Percentiles rank a stretch among this genome's conserved stretches.
These are phyloP conservation scores for Chaetodon trifasciatus DNA, from an alignment of 2,797 vertebrate genomes.

Conservation along the genomic window DNA sequence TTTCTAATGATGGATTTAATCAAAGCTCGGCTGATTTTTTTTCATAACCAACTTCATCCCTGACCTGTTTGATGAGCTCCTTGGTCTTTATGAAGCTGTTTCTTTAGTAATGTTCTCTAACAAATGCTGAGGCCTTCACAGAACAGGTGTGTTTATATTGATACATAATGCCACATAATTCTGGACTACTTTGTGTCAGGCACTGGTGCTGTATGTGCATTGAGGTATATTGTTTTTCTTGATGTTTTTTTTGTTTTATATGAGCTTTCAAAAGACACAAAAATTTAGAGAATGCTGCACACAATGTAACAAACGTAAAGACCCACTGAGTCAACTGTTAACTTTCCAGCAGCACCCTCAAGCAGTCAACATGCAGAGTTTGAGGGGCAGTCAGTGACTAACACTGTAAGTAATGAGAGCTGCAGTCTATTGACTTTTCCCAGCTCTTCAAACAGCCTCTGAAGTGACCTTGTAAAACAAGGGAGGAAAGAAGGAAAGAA, in stretches of 20 bases:
- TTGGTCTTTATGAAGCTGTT: too few species aligned
- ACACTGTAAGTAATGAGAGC: constrained; percentile 45
- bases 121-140: too few species aligned
- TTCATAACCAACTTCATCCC: too few species aligned
- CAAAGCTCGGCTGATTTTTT: too few species aligned
- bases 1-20: too few species aligned
- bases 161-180: too few species aligned
- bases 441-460: constrained; percentile 72
- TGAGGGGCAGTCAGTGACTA: constrained; percentile 9
- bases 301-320: not conserved
- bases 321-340: not conserved
- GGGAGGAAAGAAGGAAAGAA: constrained; percentile 22
- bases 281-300: too few species aligned
- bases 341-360: not conserved
- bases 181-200: too few species aligned
- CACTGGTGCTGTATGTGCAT: too few species aligned
- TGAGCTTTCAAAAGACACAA: not conserved
- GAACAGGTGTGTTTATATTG: too few species aligned
- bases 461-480: constrained; percentile 63
- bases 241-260: not conserved
- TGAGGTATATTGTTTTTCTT: not conserved
- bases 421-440: constrained; percentile 81
- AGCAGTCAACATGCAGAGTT: not conserved
- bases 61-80: too few species aligned
- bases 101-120: too few species aligned